Evolutionary conservation across 2,888 invertebrate genomes (phyloP).

Genomic region (Dryobotodes eremita): DNA sequence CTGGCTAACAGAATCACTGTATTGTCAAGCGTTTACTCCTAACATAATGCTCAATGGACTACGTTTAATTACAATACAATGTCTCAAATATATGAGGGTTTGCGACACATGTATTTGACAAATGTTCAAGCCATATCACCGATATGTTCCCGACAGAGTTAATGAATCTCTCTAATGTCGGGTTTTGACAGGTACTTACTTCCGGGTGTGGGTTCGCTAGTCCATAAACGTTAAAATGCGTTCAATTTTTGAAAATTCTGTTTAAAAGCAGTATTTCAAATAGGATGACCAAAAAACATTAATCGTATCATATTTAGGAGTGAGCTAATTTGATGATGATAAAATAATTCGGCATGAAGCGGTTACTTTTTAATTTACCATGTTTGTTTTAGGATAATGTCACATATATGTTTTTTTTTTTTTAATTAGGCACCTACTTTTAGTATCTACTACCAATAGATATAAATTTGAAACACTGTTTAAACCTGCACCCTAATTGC

Average conservation of each 20-base stretch:
- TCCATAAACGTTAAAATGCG: not conserved
- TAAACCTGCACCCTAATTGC: not conserved
- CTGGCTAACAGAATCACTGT: conserved; percentile 62
- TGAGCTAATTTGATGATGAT: not conserved
- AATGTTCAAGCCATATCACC: conserved; percentile 83
- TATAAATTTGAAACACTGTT: not conserved
- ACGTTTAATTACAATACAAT: conserved; percentile 79
- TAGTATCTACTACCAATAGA: not conserved
- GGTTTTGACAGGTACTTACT: conserved; percentile 43
- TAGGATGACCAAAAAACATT: not conserved
- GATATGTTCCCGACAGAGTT: conserved; percentile 80
- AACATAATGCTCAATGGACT: conserved; percentile 66
- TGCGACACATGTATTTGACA: conserved; percentile 81
- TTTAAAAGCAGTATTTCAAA: not conserved
- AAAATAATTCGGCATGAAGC: not conserved
- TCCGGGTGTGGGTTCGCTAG: conserved; percentile 20
- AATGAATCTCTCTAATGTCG: conserved; percentile 79
- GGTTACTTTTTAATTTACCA: not conserved
- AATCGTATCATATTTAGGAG: not conserved
- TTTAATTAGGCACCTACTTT: not conserved
- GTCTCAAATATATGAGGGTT: conserved; percentile 83
- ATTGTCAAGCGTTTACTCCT: conserved; percentile 65
- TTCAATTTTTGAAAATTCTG: not conserved
- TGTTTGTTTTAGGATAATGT: not conserved
- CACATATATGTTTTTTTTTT: not conserved